phyloP scores from a whole-genome alignment of 1,140 invertebrate species.

The Heliconius congener region DNA sequence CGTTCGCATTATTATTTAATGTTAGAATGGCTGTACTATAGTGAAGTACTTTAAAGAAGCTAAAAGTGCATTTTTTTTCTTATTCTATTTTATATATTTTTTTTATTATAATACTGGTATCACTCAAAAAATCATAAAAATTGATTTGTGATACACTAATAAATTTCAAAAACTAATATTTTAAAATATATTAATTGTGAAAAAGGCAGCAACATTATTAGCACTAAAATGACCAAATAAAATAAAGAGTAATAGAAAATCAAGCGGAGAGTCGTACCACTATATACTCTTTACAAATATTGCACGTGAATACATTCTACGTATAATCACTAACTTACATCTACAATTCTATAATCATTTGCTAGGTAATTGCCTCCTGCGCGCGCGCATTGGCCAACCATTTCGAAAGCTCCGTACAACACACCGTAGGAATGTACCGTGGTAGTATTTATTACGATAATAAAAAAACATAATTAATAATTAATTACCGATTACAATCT shows the following conservation, averaged over 20 bases:
- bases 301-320: not conserved
- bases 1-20: too few relatives aligned
- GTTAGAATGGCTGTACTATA: too few relatives aligned
- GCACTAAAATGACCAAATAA: too few relatives aligned
- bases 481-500: not conserved
- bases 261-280: not conserved
- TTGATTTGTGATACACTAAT: too few relatives aligned
- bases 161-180: too few relatives aligned
- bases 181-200: too few relatives aligned
- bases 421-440: slow-evolving; percentile 43
- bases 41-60: too few relatives aligned
- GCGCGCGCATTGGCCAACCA: slow-evolving; percentile 46
- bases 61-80: too few relatives aligned
- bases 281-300: not conserved
- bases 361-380: slow-evolving; percentile 40
- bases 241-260: not conserved
- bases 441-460: not conserved
- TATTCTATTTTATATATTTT: too few relatives aligned
- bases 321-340: not conserved
- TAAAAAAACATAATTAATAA: not conserved
- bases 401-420: slow-evolving; percentile 57
- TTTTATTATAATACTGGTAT: too few relatives aligned
- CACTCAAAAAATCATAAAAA: too few relatives aligned
- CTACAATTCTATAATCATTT: slow-evolving; percentile 14
- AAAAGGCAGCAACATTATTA: too few relatives aligned